These are phyloP conservation scores for Dryobotodes eremita DNA, from an alignment of 2,888 invertebrate genomes.

Conservation along the genomic window DNA sequence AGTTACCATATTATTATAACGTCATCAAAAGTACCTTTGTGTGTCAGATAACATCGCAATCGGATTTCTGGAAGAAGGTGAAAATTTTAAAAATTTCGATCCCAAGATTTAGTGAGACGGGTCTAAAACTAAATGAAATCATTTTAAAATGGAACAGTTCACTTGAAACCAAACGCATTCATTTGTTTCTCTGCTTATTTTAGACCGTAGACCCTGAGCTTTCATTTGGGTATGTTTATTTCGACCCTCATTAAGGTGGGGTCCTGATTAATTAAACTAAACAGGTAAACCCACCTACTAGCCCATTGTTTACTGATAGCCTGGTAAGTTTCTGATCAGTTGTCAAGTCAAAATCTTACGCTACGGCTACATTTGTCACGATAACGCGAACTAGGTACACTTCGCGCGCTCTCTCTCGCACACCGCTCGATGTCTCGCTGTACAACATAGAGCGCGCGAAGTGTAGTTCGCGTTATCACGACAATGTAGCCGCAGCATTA, in stretches of 20 bases:
- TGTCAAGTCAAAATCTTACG: too few relatives aligned
- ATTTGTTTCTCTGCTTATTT: conserved; percentile 33
- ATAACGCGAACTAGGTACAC: too few relatives aligned
- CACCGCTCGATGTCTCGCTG: too few relatives aligned
- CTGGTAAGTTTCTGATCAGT: too few relatives aligned
- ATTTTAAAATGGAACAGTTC: background rate
- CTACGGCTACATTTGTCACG: too few relatives aligned
- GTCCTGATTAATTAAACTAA: background rate
- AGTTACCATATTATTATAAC: background rate
- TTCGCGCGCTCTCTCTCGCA: too few relatives aligned
- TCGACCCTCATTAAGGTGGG: conserved; percentile 21
- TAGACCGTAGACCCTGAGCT: background rate
- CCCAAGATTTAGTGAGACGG: too few relatives aligned
- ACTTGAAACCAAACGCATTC: conserved; percentile 23
- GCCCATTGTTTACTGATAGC: too few relatives aligned
- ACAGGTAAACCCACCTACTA: too few relatives aligned
- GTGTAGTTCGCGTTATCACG: too few relatives aligned
- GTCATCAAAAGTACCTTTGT: background rate
- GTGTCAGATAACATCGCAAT: background rate
- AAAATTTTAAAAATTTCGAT: background rate
- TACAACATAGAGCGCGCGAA: too few relatives aligned
- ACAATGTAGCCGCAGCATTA: too few relatives aligned
- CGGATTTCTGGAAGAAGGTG: background rate
- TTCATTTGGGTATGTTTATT: conserved; percentile 20
- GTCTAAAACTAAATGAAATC: conserved; percentile 7